Evolutionary conservation across 2,113 vertebrate genomes (phyloP), one percentile per base, ranked within the genome.

Genomic region (Salminus brasiliensis): DNA sequence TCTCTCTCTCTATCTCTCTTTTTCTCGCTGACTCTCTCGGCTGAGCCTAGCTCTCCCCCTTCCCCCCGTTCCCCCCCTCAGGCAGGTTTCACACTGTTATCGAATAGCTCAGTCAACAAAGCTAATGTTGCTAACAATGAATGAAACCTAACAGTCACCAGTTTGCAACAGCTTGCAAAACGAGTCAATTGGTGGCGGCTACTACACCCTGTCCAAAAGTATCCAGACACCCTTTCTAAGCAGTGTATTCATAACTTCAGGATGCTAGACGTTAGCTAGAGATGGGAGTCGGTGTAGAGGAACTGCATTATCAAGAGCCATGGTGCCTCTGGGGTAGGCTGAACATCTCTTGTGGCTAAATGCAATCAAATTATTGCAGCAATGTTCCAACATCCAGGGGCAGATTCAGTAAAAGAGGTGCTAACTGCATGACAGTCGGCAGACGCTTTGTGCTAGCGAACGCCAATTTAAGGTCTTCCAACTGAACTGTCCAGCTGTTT

Each of bases 11-110:
- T 88, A 45, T 81, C 23, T 81, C 79, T 67, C 79, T 80, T 85
- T 30, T 36, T 87, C 79, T 85, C n/a, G n/a, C n/a, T n/a, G n/a
- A 57, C 74, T 81, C 80, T 78, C 83, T 85, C 72, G 66, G 36
- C 71, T 67, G 66, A 69, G 59, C 86, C 75, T n/a, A n/a, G n/a
- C n/a, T n/a, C 83, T 85, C 82, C 67, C 52, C 74, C 27, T 81
- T 77, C 63, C 85, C n/a, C 29, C 79, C 71, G 57, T 30, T 4
- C 12, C 36, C 52, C 3, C 79, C 84, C 85, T 93, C 93, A 98
- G 92, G 96, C 47, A 49, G 18, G 49, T 23, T 8, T 10, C 52
- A 25, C 23, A 10, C 6, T 25, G 5, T 55, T 25, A 55, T 25
- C n/a, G 23, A 55, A 55, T 55, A 9, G n/a, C 25, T 55, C 52